phyloP scores from a whole-genome alignment of 2,113 vertebrate genomes.

The Pantherophis guttatus region DNA sequence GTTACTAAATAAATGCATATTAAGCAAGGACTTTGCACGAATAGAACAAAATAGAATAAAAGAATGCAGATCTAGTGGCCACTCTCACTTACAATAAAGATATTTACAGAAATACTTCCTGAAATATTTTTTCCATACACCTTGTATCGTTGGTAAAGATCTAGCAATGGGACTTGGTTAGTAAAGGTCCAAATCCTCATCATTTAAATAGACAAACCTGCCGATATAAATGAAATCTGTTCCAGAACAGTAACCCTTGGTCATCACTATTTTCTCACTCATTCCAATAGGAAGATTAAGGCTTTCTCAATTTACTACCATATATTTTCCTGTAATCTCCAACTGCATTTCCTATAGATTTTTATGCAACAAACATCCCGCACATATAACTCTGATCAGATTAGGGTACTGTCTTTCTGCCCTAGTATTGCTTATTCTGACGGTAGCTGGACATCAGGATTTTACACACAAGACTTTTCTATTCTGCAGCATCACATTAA shows the following conservation, averaged over 20 bases:
- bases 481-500: neutral
- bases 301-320: neutral
- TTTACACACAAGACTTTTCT: neutral
- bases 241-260: neutral
- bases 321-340: neutral
- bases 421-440: neutral
- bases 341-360: neutral
- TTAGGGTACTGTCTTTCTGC: neutral
- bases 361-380: neutral
- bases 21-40: neutral
- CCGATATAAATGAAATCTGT: neutral
- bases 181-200: neutral
- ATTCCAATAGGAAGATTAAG: neutral
- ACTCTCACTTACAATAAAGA: neutral
- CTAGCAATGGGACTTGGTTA: neutral
- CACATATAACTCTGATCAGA: neutral
- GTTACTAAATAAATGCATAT: neutral
- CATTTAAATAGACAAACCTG: neutral
- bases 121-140: neutral
- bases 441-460: neutral
- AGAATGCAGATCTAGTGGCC: neutral
- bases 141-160: neutral
- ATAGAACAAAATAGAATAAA: neutral
- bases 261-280: neutral
- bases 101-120: neutral